Conservation (phyloP, 2,113 vertebrate species). For the Recurvirostra avosetta region DNA sequence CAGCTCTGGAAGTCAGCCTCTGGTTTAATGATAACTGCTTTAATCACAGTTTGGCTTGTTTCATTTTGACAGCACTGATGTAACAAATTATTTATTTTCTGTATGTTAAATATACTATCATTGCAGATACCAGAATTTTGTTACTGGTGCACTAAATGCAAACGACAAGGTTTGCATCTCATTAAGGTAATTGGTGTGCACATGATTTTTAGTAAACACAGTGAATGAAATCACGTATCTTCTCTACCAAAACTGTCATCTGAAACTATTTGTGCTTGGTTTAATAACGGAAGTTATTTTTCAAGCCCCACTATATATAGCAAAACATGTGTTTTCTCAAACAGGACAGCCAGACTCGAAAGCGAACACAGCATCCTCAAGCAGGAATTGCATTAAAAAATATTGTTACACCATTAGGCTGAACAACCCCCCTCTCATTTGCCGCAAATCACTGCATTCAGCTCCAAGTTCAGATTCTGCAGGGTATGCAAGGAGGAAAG, state of each 20-base stretch:
- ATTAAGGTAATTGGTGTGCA: constrained; percentile 67
- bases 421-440: neutral
- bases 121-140: constrained; percentile 26
- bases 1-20: constrained; percentile 64
- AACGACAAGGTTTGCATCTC: constrained; percentile 57
- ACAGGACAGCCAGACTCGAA: neutral
- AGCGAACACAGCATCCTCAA: neutral
- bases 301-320: constrained; percentile 14
- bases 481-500: neutral
- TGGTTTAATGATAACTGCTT: constrained; percentile 64
- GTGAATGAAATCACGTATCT: constrained; percentile 47
- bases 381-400: neutral
- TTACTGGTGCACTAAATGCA: constrained; percentile 23
- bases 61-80: constrained; percentile 66
- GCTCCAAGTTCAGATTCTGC: neutral
- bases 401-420: neutral
- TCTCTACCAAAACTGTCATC: constrained; percentile 39
- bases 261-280: constrained; percentile 46
- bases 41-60: constrained; percentile 69
- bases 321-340: constrained; percentile 21
- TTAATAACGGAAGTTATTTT: constrained; percentile 43
- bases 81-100: constrained; percentile 71
- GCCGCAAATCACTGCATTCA: neutral
- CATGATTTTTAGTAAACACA: constrained; percentile 62
- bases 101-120: constrained; percentile 53